phyloP scores from a whole-genome alignment of 2,113 vertebrate species.

The Girardinichthys multiradiatus region DNA sequence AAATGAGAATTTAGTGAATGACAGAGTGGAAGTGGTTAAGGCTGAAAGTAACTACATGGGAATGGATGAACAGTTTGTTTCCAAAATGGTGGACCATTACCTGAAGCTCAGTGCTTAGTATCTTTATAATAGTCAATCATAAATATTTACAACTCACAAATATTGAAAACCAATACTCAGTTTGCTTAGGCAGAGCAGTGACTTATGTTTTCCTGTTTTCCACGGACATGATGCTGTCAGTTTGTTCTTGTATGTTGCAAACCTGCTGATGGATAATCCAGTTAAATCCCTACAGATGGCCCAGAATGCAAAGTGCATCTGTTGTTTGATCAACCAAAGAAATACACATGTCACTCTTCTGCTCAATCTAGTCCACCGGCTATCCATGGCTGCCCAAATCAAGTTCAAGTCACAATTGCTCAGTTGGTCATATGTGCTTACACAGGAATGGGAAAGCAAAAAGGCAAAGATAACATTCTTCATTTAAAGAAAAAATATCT shows the following conservation, averaged over 20 bases:
- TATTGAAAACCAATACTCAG: neutral
- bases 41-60: slow-evolving; percentile 61
- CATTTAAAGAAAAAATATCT: no score
- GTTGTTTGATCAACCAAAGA: neutral
- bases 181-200: neutral
- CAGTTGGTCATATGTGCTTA: neutral
- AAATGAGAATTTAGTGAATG: slow-evolving; percentile 69
- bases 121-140: neutral
- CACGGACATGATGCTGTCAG: neutral
- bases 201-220: slow-evolving; percentile 3
- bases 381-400: neutral
- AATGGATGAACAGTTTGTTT: slow-evolving; percentile 51
- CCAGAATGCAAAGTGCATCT: neutral
- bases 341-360: neutral
- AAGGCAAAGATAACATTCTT: no score
- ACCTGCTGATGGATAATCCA: neutral
- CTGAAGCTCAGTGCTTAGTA: slow-evolving; percentile 30
- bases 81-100: slow-evolving; percentile 50
- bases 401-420: neutral
- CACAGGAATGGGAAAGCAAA: neutral
- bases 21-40: slow-evolving; percentile 50
- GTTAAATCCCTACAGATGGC: neutral
- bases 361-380: neutral
- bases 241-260: neutral
- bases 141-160: slow-evolving; percentile 1